These are phyloP conservation scores for Macropodus opercularis DNA, from an alignment of 2,797 vertebrate species.

Conservation along the genomic window DNA sequence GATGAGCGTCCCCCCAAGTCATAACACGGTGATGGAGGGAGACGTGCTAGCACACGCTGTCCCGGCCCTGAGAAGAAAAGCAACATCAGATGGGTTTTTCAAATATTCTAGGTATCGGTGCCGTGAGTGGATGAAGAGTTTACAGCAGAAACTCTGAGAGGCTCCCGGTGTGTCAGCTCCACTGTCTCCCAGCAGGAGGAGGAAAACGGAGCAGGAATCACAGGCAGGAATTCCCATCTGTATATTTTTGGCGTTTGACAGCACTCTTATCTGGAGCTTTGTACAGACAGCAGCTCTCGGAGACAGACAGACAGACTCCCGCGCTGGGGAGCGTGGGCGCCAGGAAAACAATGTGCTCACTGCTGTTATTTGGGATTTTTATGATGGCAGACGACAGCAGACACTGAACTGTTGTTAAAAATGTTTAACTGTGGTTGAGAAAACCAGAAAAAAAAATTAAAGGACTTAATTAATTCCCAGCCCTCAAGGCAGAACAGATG, in stretches of 20 bases:
- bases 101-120: not conserved
- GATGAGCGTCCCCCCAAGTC: not conserved
- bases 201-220: not conserved
- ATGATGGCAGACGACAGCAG: not conserved
- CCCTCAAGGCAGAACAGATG: slow-evolving; percentile 15
- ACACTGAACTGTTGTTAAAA: not conserved
- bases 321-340: slow-evolving; percentile 14
- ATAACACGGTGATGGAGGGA: not conserved
- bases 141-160: too few species aligned
- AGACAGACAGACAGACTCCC: slow-evolving; percentile 32
- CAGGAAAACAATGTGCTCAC: slow-evolving; percentile 7
- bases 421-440: not conserved
- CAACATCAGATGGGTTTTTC: not conserved
- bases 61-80: not conserved
- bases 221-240: not conserved
- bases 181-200: not conserved
- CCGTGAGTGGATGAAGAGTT: not conserved
- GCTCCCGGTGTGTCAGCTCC: not conserved
- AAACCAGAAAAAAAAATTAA: too few species aligned
- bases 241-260: slow-evolving; percentile 10
- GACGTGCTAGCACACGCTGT: slow-evolving; percentile 9
- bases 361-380: too few species aligned
- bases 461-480: slow-evolving; percentile 11
- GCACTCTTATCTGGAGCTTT: slow-evolving; percentile 22
- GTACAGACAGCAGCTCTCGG: slow-evolving; percentile 18